Conservation (phyloP, 2,888 invertebrate species). For the Lagria hirta region DNA sequence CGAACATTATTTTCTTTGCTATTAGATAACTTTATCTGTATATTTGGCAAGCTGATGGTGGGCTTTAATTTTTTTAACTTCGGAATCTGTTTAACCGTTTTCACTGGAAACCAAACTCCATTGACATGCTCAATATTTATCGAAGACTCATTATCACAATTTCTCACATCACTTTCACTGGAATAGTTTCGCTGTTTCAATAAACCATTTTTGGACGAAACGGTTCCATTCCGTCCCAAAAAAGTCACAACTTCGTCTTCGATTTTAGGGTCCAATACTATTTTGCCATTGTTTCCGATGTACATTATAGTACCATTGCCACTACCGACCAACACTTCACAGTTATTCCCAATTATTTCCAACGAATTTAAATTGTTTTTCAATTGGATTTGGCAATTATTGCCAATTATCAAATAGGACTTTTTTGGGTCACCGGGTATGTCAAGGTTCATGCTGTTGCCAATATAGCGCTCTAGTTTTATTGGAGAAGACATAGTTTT, state of each 20-base stretch:
- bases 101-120: background rate
- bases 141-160: background rate
- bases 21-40: too few relatives aligned
- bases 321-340: slow-evolving; percentile 26
- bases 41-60: slow-evolving; percentile 1
- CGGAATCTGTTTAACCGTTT: background rate
- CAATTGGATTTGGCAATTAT: slow-evolving; percentile 31
- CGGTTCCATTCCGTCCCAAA: slow-evolving; percentile 30
- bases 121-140: slow-evolving; percentile 1
- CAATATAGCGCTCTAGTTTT: slow-evolving; percentile 19
- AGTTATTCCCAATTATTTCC: slow-evolving; percentile 32
- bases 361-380: slow-evolving; percentile 28
- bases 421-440: slow-evolving; percentile 21
- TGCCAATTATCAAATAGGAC: slow-evolving; percentile 28
- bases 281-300: slow-evolving; percentile 33
- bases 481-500: background rate
- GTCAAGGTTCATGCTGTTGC: slow-evolving; percentile 31
- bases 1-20: too few relatives aligned
- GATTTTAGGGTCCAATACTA: slow-evolving; percentile 24
- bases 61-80: slow-evolving; percentile 3
- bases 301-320: slow-evolving; percentile 32
- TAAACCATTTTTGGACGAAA: slow-evolving; percentile 8
- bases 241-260: slow-evolving; percentile 27
- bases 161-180: slow-evolving; percentile 4
- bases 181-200: background rate